Conservation (phyloP, 1,140 invertebrate genomes). For the Saccostrea glomerata region DNA sequence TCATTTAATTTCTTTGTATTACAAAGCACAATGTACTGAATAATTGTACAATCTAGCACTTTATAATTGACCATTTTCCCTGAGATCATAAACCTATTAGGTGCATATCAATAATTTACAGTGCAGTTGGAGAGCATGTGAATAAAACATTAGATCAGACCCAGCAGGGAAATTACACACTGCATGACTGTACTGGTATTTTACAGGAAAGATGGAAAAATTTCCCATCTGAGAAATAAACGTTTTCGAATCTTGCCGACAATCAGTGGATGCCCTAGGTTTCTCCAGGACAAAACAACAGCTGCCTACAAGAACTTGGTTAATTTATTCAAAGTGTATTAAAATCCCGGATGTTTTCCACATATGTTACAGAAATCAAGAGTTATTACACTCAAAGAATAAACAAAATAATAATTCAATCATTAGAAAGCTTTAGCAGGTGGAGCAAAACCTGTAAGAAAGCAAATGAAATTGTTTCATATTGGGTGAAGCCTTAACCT, state of each 20-base stretch:
- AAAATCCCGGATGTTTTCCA: conserved; percentile 12
- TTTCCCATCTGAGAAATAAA: conserved; percentile 28
- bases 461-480: too few relatives aligned
- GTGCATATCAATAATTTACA: not conserved
- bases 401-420: not conserved
- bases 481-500: too few relatives aligned
- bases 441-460: too few relatives aligned
- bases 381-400: not conserved
- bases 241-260: not conserved
- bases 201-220: not conserved
- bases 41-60: not conserved
- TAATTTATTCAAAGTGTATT: conserved; percentile 9
- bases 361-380: not conserved
- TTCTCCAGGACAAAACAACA: conserved; percentile 21
- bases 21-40: not conserved
- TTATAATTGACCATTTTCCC: not conserved
- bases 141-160: not conserved
- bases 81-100: not conserved
- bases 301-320: not conserved
- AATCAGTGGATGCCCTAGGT: not conserved
- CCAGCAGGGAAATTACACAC: conserved; percentile 2
- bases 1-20: too few relatives aligned
- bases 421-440: too few relatives aligned
- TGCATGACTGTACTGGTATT: not conserved
- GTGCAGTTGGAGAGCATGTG: not conserved